Percentiles rank a stretch among this genome's conserved stretches.
phyloP scores from a whole-genome alignment of 2,888 invertebrate genomes.

The Aspidiotus destructor region DNA sequence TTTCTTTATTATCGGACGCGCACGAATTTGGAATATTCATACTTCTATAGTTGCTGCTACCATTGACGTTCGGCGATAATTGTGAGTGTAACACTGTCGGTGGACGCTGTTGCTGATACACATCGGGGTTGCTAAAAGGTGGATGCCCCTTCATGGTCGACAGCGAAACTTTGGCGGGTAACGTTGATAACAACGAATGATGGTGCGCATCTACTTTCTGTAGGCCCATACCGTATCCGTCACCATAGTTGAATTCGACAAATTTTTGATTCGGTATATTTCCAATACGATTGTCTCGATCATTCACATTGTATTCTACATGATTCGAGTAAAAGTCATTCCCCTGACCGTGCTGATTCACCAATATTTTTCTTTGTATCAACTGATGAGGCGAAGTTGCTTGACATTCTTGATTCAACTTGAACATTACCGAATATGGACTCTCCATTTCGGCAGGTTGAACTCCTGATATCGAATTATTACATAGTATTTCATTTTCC shows the following conservation, averaged over 20 bases:
- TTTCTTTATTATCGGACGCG: conserved; percentile 11
- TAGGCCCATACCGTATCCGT: neutral
- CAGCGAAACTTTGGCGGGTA: conserved; percentile 7
- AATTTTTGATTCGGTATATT: conserved; percentile 20
- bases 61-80: conserved; percentile 4
- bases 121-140: neutral
- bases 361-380: conserved; percentile 13
- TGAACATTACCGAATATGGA: conserved; percentile 12
- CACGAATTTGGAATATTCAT: conserved; percentile 9
- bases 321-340: neutral
- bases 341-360: conserved; percentile 15
- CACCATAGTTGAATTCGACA: conserved; percentile 15
- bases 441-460: conserved; percentile 48
- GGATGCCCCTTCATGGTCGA: neutral
- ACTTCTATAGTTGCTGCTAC: conserved; percentile 14
- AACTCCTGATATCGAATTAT: conserved; percentile 23
- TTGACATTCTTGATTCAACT: conserved; percentile 22
- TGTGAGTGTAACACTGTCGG: neutral
- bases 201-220: conserved; percentile 10
- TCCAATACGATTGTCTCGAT: neutral
- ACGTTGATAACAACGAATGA: conserved; percentile 9
- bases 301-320: neutral
- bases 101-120: conserved; percentile 7
- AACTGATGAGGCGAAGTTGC: conserved; percentile 6
- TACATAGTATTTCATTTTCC: conserved; percentile 43